Base-by-base conservation (phyloP, 2,888 invertebrate species). In the Parapristionchus giblindavisi region DNA sequence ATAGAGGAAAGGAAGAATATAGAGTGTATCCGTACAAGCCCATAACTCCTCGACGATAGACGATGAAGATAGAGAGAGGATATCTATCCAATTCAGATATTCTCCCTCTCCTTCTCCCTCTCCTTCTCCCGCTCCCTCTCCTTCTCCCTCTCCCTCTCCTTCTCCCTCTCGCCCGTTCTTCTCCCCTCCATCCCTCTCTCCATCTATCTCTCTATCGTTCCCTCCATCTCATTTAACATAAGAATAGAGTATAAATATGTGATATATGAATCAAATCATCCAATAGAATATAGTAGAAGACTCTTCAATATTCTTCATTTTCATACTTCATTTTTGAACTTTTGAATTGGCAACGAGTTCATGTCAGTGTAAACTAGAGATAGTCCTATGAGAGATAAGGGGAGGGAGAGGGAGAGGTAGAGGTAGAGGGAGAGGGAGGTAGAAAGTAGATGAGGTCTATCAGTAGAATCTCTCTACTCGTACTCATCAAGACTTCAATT, bases 401-500 rank as follows among this genome's bases (percentile, higher is more conserved):
- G 29, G 63, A 65, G 61, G n/a, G n/a, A n/a, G n/a, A n/a, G n/a
- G n/a, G n/a, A n/a, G n/a, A n/a, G n/a, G n/a, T n/a, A n/a, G n/a
- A n/a, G n/a, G n/a, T n/a, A n/a, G n/a, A n/a, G n/a, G n/a, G 63
- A 43, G 63, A 40, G 24, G 38, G 40, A 43, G 40, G 24, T n/a
- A 43, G 11, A 40, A 27, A 17, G 36, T 11, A 21, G 40, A 36
- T 34, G 60, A 32, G 40, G 17, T 38, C 38, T 38, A 38, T 40
- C 38, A 61, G 63, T 65, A 40, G 63, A 65, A 40, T 65, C 63
- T 24, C 11, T 56, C 54, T 43, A 40, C 40, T 43, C 63, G 32
- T 29, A 21, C 6, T 24, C n/a, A 29, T 65, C 38, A 36, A 61
- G 34, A 40, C 63, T 65, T 5, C 63, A 34, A 27, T 36, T 17